These are phyloP conservation scores for Pherbina coryleti DNA, from an alignment of 2,888 invertebrate genomes.

Conservation along the genomic window DNA sequence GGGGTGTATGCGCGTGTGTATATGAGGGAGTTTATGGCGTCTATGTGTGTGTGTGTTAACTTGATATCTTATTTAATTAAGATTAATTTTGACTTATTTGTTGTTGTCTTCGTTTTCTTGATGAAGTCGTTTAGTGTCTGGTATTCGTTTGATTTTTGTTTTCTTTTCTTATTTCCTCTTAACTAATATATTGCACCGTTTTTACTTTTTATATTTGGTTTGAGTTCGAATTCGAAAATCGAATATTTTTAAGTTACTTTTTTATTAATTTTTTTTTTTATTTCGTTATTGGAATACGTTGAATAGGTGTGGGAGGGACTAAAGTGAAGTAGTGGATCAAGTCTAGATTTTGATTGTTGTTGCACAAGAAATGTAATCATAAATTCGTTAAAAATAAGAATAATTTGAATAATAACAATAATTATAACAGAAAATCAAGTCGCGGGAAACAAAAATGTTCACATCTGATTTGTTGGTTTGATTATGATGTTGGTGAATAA, in stretches of 20 bases:
- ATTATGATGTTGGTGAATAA: not conserved
- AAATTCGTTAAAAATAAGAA: conserved; percentile 37
- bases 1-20: not conserved
- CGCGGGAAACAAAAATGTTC: not conserved
- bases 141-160: conserved; percentile 2
- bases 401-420: not conserved
- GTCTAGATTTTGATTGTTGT: conserved; percentile 26
- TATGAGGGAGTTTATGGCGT: conserved; percentile 4
- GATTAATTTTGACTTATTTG: conserved; percentile 13
- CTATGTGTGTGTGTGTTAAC: not conserved
- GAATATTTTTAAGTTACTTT: not conserved
- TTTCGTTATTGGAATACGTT: conserved; percentile 11
- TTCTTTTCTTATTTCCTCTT: not conserved
- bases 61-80: conserved; percentile 29
- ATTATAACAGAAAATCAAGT: conserved; percentile 9
- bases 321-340: not conserved
- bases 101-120: not conserved
- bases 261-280: not conserved
- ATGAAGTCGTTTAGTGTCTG: not conserved
- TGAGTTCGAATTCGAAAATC: conserved; percentile 5
- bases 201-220: conserved; percentile 23
- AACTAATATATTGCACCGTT: conserved; percentile 31
- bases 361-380: conserved; percentile 21
- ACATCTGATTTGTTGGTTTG: conserved; percentile 3
- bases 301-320: conserved; percentile 5